These are phyloP conservation scores for Channa argus DNA, from an alignment of 2,113 vertebrate genomes.

Conservation along the genomic window DNA sequence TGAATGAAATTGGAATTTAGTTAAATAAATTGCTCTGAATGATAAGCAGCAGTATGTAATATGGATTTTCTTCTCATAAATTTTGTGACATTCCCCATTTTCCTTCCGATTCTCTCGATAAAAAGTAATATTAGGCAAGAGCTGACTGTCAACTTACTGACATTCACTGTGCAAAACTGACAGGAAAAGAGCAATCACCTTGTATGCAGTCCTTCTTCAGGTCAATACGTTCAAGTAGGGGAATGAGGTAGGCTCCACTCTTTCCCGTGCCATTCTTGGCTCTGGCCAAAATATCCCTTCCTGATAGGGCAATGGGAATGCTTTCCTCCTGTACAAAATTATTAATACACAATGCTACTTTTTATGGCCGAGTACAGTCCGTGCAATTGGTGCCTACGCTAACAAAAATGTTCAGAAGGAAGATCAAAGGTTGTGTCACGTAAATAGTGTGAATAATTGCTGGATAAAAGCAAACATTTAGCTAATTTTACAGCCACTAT, in stretches of 20 bases:
- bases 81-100: background rate
- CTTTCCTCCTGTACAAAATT: constrained; percentile 91
- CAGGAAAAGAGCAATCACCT: constrained; percentile 82
- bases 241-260: constrained; percentile 99
- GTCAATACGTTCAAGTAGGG: constrained; percentile 99
- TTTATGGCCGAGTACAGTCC: background rate
- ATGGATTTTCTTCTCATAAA: background rate
- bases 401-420: too few species aligned
- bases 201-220: constrained; percentile 99
- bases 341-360: background rate
- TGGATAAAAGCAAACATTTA: background rate
- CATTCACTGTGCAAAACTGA: background rate
- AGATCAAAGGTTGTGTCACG: background rate
- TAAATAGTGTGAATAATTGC: background rate
- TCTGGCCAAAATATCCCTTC: constrained; percentile 99
- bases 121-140: too few species aligned
- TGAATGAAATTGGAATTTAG: too few species aligned
- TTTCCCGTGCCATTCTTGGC: constrained; percentile 99
- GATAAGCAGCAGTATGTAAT: too few species aligned
- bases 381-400: too few species aligned
- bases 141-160: background rate
- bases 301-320: constrained; percentile 99
- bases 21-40: too few species aligned
- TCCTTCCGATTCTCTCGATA: too few species aligned
- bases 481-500: background rate